Evolutionary conservation across 2,888 invertebrate species (phyloP), one percentile per base, ranked within the genome.

Genomic region (Venusia cambrica): DNA sequence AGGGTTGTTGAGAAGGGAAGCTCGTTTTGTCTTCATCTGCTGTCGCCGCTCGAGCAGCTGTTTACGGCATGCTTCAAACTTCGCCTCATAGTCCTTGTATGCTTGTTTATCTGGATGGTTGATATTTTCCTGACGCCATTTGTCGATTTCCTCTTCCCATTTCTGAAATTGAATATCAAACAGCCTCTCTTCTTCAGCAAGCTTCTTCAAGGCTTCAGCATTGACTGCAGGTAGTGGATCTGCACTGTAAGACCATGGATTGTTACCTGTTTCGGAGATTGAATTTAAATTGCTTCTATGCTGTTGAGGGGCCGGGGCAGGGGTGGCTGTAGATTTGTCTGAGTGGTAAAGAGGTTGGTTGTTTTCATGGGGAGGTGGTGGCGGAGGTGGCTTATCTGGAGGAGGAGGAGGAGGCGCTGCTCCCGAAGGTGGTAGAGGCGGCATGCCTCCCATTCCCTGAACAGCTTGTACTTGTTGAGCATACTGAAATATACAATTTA

Each of bases 121-220:
- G 15, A 92, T 93, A 83, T 97, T 97, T 62, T 96, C 94, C 45
- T 92, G 91, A 67, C 94, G 95, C 97, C 97, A 97, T 56, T 93
- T 93, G 58, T 94, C 92, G 71, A 97, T 97, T 70, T 97, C 95
- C 51, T 94, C 91, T 75, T 97, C 96, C 97, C 97, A 97, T 62
- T 95, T 93, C 57, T 92, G 90, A 69, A 97, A 97, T 72, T 97
- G 95, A 43, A 92, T 91, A 65, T 96, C 95, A 78, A 97, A 97
- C 38, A 92, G 92, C 69, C 92, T 92, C 73, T 97, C 96, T 56
- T 95, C 94, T 48, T 87, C 87, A n/a, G 79, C 76, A 10, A 85
- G 61, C 51, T 80, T 81, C 35, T 73, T 73, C 9, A 85, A 49
- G 15, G 80, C 87, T 10, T 85, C 85, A 13, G 62, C 53, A 55